phyloP scores from a whole-genome alignment of 2,888 invertebrate genomes.

The Dasysyrphus albostriatus region DNA sequence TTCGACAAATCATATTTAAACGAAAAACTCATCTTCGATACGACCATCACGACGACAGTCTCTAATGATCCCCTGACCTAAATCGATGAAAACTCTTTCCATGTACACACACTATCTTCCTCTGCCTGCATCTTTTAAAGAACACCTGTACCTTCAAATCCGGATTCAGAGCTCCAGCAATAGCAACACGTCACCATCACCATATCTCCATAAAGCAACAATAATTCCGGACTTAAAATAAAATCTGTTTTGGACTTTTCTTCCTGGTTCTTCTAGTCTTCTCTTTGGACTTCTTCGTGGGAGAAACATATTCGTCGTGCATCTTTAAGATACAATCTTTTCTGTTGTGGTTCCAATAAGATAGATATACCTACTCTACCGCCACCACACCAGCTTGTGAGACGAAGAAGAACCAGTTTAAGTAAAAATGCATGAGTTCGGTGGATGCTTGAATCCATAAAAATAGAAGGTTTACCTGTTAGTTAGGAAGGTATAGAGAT shows the following conservation, averaged over 20 bases:
- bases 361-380: not conserved
- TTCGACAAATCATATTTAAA: constrained; percentile 16
- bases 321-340: constrained; percentile 51
- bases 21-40: constrained; percentile 31
- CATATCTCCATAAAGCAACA: constrained; percentile 36
- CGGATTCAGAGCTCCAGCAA: constrained; percentile 7
- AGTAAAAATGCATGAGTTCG: constrained; percentile 26
- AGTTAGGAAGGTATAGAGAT: constrained; percentile 45
- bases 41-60: constrained; percentile 51
- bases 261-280: constrained; percentile 37
- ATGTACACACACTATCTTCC: not conserved
- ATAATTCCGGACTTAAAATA: constrained; percentile 44
- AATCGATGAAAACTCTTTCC: constrained; percentile 46
- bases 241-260: constrained; percentile 40
- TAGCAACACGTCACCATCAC: not conserved
- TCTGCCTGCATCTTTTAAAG: constrained; percentile 15
- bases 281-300: constrained; percentile 18
- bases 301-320: constrained; percentile 27
- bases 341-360: not conserved
- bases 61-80: constrained; percentile 71
- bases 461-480: constrained; percentile 19
- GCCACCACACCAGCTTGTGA: not conserved
- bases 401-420: constrained; percentile 22
- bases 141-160: constrained; percentile 37
- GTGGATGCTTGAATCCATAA: constrained; percentile 19